Evolutionary conservation across 2,888 invertebrate genomes (phyloP), one percentile per base, ranked within the genome.

Genomic region (Euzetes globulus): DNA sequence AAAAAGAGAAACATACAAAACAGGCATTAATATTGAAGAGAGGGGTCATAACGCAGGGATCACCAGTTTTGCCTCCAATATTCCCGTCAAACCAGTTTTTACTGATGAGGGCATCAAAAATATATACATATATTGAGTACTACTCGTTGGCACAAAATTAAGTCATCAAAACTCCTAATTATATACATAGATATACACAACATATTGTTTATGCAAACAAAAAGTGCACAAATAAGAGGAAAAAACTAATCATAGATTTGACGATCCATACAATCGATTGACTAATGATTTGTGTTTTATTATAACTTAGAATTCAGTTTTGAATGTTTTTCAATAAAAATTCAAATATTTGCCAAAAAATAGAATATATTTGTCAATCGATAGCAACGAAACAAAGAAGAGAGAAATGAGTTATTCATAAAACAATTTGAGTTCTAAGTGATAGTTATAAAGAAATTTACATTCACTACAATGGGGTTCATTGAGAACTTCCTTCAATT

Each of bases 111-210:
- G 65, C 65, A 37, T 63, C 33, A 68, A 41, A 68, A 41, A 17
- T 47, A 25, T 70, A 41, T 70, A 45, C 37, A 27, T n/a, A 17
- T 19, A 45, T 11, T 33, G 11, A 25, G 58, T 17, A 47, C 37
- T 41, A 70, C 70, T 70, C 41, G 70, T 70, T 70, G 41, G 47
- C 70, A 70, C 70, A 70, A 70, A 70, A 70, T 70, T 70, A 70
- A 70, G 70, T 70, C 70, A 70, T 70, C 70, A 70, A 45, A 70
- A 47, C 47, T 70, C 22, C 27, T 70, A 70, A 70, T 70, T 70
- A 70, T 70, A 70, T 70, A 33, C 27, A 60, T 6, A 33, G 1
- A 22, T 55, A 19, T 55, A 13, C 29, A 58, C 58, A 58, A 29
- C 29, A 47, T 47, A 70, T 70, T 41, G 47, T 70, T 45, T 70